These are phyloP conservation scores for Hippoglossus stenolepis DNA, from an alignment of 2,113 vertebrate species.

Conservation along the genomic window DNA sequence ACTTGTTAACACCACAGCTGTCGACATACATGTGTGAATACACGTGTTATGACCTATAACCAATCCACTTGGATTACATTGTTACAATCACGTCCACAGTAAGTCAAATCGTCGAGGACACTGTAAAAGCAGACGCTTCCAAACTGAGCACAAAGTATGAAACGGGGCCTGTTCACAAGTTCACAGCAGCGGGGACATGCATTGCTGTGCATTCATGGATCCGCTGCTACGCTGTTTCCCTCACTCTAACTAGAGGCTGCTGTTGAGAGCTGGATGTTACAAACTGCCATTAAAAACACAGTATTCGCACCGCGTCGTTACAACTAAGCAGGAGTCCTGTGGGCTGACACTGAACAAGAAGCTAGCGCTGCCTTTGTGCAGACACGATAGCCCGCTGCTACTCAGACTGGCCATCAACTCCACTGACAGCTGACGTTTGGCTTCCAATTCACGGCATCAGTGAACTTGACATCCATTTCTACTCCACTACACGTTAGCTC, in stretches of 20 bases:
- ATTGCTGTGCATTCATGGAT: slow-evolving; percentile 44
- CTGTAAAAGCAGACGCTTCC: not conserved
- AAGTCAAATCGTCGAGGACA: not conserved
- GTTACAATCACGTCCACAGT: not conserved
- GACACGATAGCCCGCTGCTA: slow-evolving; percentile 53
- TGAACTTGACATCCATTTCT: slow-evolving; percentile 80
- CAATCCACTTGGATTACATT: no score
- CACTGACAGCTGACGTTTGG: slow-evolving; percentile 81
- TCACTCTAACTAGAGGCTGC: slow-evolving; percentile 36
- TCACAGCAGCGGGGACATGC: slow-evolving; percentile 29
- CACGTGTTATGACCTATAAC: no score
- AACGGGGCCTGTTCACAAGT: slow-evolving; percentile 38
- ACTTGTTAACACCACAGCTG: no score
- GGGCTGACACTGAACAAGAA: slow-evolving; percentile 31
- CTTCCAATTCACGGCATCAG: slow-evolving; percentile 74
- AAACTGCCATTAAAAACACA: not conserved
- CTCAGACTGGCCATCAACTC: slow-evolving; percentile 68
- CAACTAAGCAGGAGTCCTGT: no score
- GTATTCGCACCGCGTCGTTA: not conserved
- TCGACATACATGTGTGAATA: no score
- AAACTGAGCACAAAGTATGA: slow-evolving; percentile 31
- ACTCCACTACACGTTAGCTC: slow-evolving; percentile 42
- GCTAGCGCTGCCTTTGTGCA: slow-evolving; percentile 63
- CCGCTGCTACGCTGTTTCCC: slow-evolving; percentile 46
- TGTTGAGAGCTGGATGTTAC: slow-evolving; percentile 6